Base-by-base conservation (phyloP, 1,140 invertebrate genomes). In the Halesus radiatus region DNA sequence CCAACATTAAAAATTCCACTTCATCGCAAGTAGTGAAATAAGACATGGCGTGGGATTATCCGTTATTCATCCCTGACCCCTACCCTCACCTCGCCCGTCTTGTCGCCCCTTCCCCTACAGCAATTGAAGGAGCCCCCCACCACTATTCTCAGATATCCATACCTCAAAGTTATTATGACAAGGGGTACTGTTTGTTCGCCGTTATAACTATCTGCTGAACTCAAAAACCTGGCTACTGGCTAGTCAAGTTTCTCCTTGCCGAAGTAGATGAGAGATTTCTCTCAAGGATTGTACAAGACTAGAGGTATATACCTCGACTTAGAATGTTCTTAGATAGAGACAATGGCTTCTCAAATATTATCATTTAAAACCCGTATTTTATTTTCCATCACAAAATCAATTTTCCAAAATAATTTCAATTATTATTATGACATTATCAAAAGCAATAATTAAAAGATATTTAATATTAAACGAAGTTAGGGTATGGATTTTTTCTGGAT, bases 141-240 rank as follows among this genome's bases (percentile, higher is more conserved):
- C 77, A 54, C 70, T 77, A 75, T 78, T 78, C 81, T 80, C 70
- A 83, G 82, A 81, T 83, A 83, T 83, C 82, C 80, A 83, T 83
- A 83, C 77, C 82, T 83, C 82, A 83, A 83, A 83, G 80, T 83
- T 83, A 83, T 83, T 81, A 83, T 83, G 82, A 83, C 82, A 83
- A 66, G 80, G 82, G 82, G 82, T 80, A 56, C 75, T 83, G 82
- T 83, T 83, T 83, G 80, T 68, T 80, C 58, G 76, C 50, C 74
- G 82, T 83, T 83, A 80, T 83, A 81, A 79, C 82, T 83, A 83
- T 77, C 79, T 77, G 79, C 70, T 7, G 45, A 70, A 78, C 80
- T 83, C 80, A 81, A 83, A 83, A 83, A 83, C 80, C 80, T 80
- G 79, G 77, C 80, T 75, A 80, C 74, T 45, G 37, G 37, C 37